Evolutionary conservation across 2,797 vertebrate genomes (phyloP).

Genomic region (Ctenosaura bakeri): DNA sequence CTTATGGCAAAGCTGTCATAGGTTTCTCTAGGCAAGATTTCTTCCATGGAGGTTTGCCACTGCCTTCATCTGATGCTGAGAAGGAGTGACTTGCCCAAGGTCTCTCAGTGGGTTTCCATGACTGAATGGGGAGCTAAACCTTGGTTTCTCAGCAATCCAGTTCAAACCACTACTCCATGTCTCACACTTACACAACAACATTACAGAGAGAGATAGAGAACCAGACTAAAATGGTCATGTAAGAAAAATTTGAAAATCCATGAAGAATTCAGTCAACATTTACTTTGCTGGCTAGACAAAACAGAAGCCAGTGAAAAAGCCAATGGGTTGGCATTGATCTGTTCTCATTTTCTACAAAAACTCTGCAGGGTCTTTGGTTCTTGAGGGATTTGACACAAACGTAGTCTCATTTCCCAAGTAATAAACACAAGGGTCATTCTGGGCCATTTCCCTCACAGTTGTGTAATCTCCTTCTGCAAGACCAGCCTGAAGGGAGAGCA

Average conservation of each 20-base stretch:
- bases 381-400: background rate
- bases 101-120: no score
- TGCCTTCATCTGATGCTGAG: no score
- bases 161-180: no score
- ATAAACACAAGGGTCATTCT: background rate
- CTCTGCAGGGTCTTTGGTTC: background rate
- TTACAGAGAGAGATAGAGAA: background rate
- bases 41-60: no score
- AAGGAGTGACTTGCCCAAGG: no score
- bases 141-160: no score
- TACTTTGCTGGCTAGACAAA: background rate
- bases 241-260: background rate
- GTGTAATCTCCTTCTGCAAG: background rate
- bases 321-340: background rate
- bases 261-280: background rate
- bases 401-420: background rate
- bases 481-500: background rate
- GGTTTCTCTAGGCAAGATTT: no score
- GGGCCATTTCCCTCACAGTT: background rate
- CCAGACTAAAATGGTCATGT: no score
- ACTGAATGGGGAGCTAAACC: no score
- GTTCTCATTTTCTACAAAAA: background rate
- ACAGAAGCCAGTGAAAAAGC: background rate
- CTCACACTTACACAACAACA: background rate
- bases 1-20: no score